Evolutionary conservation across 2,113 vertebrate species (phyloP).

Genomic region (Felis catus): F.catus_Fca126_mat1.0 CM031416.1:146524001-146524500

Average conservation of each 20-base stretch:
- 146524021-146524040: no score
- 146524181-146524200: background rate
- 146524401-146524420: accelerated
- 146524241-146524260: accelerated
- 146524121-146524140: background rate
- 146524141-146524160: no score
- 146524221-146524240: accelerated
- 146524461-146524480: accelerated
- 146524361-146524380: background rate
- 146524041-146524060: accelerated
- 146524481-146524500: accelerated
- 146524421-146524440: no score
- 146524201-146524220: accelerated
- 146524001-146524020: no score
- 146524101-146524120: background rate
- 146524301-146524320: accelerated
- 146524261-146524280: accelerated
- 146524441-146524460: accelerated
- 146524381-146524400: background rate
- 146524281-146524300: accelerated
- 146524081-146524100: background rate
- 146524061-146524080: background rate
- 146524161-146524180: no score
- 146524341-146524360: background rate
- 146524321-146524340: accelerated